Evolutionary conservation across 1,140 invertebrate species (phyloP), one percentile per base, ranked within the genome.

Genomic region (Mycetomoellerius zeteki): DNA sequence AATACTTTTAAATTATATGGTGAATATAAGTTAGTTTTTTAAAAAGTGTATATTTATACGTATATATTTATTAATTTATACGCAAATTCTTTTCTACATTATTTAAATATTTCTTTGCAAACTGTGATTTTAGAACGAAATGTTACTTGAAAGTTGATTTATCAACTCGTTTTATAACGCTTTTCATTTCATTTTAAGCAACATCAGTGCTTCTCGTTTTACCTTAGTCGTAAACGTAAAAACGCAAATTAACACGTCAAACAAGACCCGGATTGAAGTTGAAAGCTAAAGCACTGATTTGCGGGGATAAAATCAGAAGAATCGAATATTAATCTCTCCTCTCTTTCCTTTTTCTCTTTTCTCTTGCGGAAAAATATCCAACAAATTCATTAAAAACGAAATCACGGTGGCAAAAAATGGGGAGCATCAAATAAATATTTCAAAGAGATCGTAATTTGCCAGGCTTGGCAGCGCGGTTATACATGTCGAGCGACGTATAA

Each of bases 391-490:
- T 82, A 56, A 27, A 58, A 82, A 71, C 8, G n/a, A 33, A 37
- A 73, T 81, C 10, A 37, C 14, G 2, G n/a, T 2, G 8, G 1
- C 5, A 58, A 30, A 75, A 73, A 73, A 30, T 2, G 16, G 1
- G 21, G 16, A 19, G n/a, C 52, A 56, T 3, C 54, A 58, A 75
- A 33, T 54, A 47, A 30, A 85, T 64, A 85, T 77, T 30, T 77
- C 21, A 65, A 19, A 30, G 43, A 78, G 47, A 6, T 85, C 33
- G n/a, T 72, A 73, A 88, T 89, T 86, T 86, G 62, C 21, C 16
- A 30, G 21, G 30, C 37, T 67, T 6, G 82, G n/a, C 24, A 67
- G 12, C 19, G 37, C n/a, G 37, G n/a, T 81, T 81, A 30, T 37
- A 37, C 8, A 10, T 43, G 37, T 69, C 71, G 21, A 16, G 10